phyloP scores from a whole-genome alignment of 2,797 vertebrate species.

The Argentina silus region DNA sequence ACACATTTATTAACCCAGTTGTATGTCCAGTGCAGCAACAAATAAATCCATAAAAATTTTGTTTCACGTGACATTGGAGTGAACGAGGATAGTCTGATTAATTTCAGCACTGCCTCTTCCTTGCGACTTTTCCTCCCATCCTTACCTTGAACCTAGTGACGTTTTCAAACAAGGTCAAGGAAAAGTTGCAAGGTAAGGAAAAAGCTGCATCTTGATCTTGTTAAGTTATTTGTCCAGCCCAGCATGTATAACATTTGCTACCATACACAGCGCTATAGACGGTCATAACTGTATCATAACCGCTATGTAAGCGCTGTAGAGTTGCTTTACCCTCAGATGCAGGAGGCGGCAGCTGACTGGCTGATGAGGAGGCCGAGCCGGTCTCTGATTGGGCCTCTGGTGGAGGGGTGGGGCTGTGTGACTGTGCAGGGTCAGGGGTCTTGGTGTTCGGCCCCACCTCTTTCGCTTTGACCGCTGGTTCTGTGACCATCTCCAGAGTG shows the following conservation, averaged over 20 bases:
- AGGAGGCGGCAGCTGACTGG: constrained; percentile 53
- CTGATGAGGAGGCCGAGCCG: constrained; percentile 32
- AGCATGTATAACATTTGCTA: not conserved
- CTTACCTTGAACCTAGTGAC: too few species aligned
- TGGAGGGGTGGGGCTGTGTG: constrained; percentile 75
- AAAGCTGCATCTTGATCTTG: not conserved
- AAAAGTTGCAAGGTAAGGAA: not conserved
- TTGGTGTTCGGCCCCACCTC: constrained; percentile 48
- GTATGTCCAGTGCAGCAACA: too few species aligned
- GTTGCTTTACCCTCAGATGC: constrained; percentile 67
- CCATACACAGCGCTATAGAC: constrained; percentile 5
- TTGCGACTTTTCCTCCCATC: too few species aligned
- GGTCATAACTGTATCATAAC: not conserved
- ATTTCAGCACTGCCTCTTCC: too few species aligned
- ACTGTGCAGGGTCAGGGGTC: constrained; percentile 63
- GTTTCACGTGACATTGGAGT: too few species aligned
- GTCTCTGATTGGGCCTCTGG: constrained; percentile 70
- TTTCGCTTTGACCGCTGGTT: constrained; percentile 74
- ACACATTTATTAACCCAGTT: too few species aligned
- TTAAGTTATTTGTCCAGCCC: not conserved
- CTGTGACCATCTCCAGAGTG: constrained; percentile 85
- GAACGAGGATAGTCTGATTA: too few species aligned
- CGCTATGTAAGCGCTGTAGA: constrained; percentile 7
- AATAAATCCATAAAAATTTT: too few species aligned
- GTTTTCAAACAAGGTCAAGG: too few species aligned